Percentiles rank a stretch among this genome's conserved stretches.
Conservation (phyloP, 2,113 vertebrate genomes). For the Bujurquina vittata region DNA sequence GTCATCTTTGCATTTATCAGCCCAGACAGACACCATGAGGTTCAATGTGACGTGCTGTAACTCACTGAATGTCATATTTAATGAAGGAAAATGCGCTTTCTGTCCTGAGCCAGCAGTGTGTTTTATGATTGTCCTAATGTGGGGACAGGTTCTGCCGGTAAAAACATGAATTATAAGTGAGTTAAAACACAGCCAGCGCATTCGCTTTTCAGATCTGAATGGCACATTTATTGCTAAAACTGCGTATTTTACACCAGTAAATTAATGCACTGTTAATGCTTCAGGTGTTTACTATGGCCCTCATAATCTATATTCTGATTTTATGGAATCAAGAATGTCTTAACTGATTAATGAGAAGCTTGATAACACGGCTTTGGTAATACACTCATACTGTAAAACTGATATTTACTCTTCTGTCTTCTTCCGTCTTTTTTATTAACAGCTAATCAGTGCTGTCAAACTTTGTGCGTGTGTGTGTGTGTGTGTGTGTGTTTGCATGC, state of each 20-base stretch:
- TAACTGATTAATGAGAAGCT: conserved; percentile 3
- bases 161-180: neutral
- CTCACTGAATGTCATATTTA: neutral
- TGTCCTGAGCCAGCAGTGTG: neutral
- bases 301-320: neutral
- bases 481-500: neutral
- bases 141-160: conserved; percentile 1
- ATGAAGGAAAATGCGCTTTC: neutral
- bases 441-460: neutral
- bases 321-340: neutral
- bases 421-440: conserved; percentile 31
- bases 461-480: neutral
- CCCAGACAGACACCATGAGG: neutral
- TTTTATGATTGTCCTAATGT: neutral
- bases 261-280: neutral
- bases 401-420: conserved; percentile 24
- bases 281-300: neutral
- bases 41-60: neutral
- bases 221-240: neutral
- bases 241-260: neutral
- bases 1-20: neutral
- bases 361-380: conserved; percentile 20
- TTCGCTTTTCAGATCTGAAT: neutral
- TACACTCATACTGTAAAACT: neutral
- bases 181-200: neutral